Percentiles rank a stretch among this genome's conserved stretches.
Conservation (phyloP, 1,140 invertebrate genomes). For the Chrysopa pallens region DNA sequence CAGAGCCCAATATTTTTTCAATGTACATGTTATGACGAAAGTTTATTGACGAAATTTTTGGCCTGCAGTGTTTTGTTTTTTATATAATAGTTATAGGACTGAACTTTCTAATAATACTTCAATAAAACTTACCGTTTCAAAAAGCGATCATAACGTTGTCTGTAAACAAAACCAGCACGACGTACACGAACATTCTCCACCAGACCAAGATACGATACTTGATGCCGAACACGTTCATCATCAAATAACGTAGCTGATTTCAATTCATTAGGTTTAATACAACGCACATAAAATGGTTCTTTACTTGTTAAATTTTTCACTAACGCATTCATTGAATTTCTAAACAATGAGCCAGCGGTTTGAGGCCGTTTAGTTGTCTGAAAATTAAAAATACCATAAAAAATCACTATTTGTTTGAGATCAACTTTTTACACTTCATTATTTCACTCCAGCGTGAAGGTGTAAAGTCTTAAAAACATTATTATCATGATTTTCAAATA, state of each 20-base stretch:
- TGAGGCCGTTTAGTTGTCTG: slow-evolving; percentile 84
- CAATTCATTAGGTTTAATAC: slow-evolving; percentile 87
- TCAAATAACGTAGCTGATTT: slow-evolving; percentile 74
- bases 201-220: slow-evolving; percentile 77
- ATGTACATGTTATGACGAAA: too few relatives aligned
- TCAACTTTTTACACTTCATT: not conserved
- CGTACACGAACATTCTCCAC: slow-evolving; percentile 87
- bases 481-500: too few relatives aligned
- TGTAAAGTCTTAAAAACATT: too few relatives aligned
- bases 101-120: not conserved
- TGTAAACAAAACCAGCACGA: slow-evolving; percentile 82
- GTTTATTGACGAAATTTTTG: too few relatives aligned
- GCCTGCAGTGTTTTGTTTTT: too few relatives aligned
- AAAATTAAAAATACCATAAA: slow-evolving; percentile 3
- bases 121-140: slow-evolving; percentile 37
- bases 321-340: slow-evolving; percentile 81
- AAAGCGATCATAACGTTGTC: slow-evolving; percentile 80
- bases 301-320: slow-evolving; percentile 78
- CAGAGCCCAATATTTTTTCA: too few relatives aligned
- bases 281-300: slow-evolving; percentile 93
- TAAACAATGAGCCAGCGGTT: slow-evolving; percentile 86
- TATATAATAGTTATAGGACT: too few relatives aligned
- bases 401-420: not conserved
- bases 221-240: slow-evolving; percentile 64
- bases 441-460: too few relatives aligned